Percentiles rank a stretch among this genome's conserved stretches.
Conservation (phyloP, 2,113 vertebrate genomes). For the Arothron firmamentum region DNA sequence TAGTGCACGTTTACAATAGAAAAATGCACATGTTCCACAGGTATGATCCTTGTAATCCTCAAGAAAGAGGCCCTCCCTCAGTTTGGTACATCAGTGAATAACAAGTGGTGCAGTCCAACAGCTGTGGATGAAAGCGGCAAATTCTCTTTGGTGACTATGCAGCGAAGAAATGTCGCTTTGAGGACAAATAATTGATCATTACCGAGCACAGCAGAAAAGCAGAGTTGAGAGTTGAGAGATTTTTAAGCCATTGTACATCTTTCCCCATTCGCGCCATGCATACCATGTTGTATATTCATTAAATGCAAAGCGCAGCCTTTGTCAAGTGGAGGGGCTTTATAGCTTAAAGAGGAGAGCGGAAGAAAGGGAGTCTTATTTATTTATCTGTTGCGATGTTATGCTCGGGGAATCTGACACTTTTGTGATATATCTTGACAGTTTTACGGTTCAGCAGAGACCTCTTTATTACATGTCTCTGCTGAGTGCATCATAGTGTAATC, state of each 20-base stretch:
- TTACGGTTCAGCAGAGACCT: slow-evolving; percentile 59
- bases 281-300: slow-evolving; percentile 35
- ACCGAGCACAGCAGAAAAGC: slow-evolving; percentile 22
- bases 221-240: slow-evolving; percentile 27
- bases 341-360: slow-evolving; percentile 20
- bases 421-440: slow-evolving; percentile 64
- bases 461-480: slow-evolving; percentile 50
- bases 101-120: slow-evolving; percentile 18
- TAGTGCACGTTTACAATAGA: no score
- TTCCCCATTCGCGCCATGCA: slow-evolving; percentile 1
- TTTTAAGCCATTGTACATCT: slow-evolving; percentile 43
- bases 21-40: background rate
- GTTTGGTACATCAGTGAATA: slow-evolving; percentile 29
- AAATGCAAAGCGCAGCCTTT: slow-evolving; percentile 44
- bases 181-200: slow-evolving; percentile 62
- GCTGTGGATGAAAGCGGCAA: slow-evolving; percentile 41
- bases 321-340: slow-evolving; percentile 26
- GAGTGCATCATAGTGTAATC: slow-evolving; percentile 62
- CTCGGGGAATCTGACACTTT: slow-evolving; percentile 45
- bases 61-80: background rate
- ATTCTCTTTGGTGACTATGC: slow-evolving; percentile 39
- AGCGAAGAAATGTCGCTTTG: slow-evolving; percentile 13
- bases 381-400: slow-evolving; percentile 31
- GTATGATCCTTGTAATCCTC: slow-evolving; percentile 18
- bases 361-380: slow-evolving; percentile 18